Conservation (phyloP, 1,140 invertebrate genomes). For the Drosophila tristis region DNA sequence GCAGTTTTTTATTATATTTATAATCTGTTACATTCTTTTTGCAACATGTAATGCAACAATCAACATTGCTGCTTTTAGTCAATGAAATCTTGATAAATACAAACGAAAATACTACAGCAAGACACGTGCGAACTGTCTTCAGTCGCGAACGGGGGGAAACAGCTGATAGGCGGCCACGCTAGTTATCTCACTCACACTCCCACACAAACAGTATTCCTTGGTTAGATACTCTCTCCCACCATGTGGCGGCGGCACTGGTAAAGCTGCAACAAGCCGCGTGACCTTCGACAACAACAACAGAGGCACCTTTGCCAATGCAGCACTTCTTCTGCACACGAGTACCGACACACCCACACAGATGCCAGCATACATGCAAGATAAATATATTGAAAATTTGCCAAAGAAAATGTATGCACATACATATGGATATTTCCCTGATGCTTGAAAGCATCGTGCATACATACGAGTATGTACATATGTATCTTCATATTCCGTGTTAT, state of each 20-base stretch:
- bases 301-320: constrained; percentile 18
- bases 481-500: constrained; percentile 3
- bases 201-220: background rate
- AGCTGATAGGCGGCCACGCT: constrained; percentile 22
- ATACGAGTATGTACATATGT: background rate
- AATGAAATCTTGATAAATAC: constrained; percentile 16
- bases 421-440: constrained; percentile 21
- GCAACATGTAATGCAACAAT: too few relatives aligned
- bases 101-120: background rate
- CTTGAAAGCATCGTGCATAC: background rate
- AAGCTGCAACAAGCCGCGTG: constrained; percentile 35
- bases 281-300: constrained; percentile 50
- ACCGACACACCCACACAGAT: constrained; percentile 5
- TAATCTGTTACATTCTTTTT: background rate
- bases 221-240: constrained; percentile 2
- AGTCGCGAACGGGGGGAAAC: constrained; percentile 13
- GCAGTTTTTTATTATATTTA: background rate
- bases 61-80: too few relatives aligned
- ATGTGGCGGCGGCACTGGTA: constrained; percentile 7
- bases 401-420: constrained; percentile 11
- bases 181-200: constrained; percentile 33
- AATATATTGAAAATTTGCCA: constrained; percentile 58
- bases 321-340: background rate
- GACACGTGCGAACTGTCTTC: constrained; percentile 36
- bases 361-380: too few relatives aligned